Evolutionary conservation across 2,888 invertebrate species (phyloP).

Genomic region (Drosophila meridiana): DNA sequence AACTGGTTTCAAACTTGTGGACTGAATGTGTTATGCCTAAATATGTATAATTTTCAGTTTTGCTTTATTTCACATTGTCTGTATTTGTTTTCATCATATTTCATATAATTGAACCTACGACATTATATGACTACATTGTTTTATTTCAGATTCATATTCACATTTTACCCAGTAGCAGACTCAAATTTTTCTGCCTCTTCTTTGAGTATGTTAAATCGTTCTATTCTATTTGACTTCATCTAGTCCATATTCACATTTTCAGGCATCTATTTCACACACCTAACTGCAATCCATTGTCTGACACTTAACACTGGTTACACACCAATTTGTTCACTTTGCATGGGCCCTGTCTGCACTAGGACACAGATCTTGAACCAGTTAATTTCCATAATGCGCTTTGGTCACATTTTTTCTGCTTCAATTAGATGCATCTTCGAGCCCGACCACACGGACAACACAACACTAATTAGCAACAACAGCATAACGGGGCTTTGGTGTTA

Average conservation of each 20-base stretch:
- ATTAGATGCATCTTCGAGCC: conserved; percentile 39
- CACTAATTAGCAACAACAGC: conserved; percentile 50
- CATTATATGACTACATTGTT: too few species aligned
- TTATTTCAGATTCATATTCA: too few species aligned
- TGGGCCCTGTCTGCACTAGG: neutral
- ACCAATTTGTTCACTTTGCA: neutral
- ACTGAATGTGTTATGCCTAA: too few species aligned
- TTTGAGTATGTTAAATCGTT: too few species aligned
- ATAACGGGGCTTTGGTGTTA: conserved; percentile 47
- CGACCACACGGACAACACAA: conserved; percentile 33
- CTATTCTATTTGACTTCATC: neutral
- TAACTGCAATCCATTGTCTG: neutral
- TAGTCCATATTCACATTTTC: neutral
- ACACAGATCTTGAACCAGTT: conserved; percentile 1
- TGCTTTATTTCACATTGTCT: too few species aligned
- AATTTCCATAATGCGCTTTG: conserved; percentile 42
- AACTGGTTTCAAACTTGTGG: too few species aligned
- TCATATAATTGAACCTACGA: too few species aligned
- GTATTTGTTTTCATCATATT: too few species aligned
- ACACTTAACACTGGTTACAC: neutral
- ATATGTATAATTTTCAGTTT: too few species aligned
- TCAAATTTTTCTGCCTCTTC: too few species aligned
- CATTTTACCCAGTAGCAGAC: too few species aligned
- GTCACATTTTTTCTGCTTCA: conserved; percentile 34
- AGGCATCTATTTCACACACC: neutral